Conservation (phyloP, 1,140 invertebrate species). For the Hypsibius dujardini region DNA sequence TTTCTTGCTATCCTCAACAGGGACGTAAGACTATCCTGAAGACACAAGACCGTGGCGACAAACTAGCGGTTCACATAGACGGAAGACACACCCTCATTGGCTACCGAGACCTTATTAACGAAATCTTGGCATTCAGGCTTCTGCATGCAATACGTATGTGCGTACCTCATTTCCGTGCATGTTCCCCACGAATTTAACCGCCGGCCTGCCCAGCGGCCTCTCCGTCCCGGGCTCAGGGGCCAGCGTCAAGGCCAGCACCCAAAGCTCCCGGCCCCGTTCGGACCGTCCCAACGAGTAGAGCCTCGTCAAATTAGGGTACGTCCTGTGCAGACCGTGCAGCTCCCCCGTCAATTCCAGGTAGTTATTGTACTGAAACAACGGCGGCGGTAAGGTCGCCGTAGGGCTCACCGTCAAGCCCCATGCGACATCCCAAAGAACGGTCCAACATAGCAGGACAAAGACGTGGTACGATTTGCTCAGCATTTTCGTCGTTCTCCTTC, state of each 20-base stretch:
- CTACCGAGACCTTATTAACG: too few species aligned
- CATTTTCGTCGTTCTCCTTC: too few species aligned
- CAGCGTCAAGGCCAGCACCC: conserved; percentile 18
- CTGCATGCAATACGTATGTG: too few species aligned
- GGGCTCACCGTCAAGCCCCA: neutral
- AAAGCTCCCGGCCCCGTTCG: conserved; percentile 34
- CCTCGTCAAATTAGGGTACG: conserved; percentile 60
- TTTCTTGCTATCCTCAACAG: too few species aligned
- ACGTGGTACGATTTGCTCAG: too few species aligned
- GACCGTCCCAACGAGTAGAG: conserved; percentile 68
- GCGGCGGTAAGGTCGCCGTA: neutral
- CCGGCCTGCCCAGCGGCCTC: conserved; percentile 37
- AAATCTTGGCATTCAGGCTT: too few species aligned
- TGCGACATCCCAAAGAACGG: too few species aligned
- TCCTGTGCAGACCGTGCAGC: conserved; percentile 42
- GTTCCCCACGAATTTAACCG: conserved; percentile 77
- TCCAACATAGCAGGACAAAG: too few species aligned
- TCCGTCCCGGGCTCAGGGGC: conserved; percentile 20
- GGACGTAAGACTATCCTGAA: too few species aligned
- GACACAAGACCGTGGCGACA: too few species aligned
- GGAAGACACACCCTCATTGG: too few species aligned
- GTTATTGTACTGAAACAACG: conserved; percentile 61
- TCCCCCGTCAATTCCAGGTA: conserved; percentile 49
- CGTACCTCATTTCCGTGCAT: conserved; percentile 47
- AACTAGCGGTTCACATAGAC: too few species aligned